Conservation (phyloP, 2,888 invertebrate genomes). For the Troides aeacus region DNA sequence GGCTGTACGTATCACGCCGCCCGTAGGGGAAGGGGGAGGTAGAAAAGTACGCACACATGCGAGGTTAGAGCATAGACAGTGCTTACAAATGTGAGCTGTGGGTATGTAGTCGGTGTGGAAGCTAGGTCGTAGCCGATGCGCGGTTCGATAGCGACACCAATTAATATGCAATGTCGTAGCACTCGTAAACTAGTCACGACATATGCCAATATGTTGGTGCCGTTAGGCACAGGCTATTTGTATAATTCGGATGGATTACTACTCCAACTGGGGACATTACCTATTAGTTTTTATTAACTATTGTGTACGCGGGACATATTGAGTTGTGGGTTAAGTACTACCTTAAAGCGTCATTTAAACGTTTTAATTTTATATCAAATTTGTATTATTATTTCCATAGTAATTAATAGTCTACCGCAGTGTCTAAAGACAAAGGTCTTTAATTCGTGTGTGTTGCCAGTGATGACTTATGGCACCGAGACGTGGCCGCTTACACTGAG, state of each 20-base stretch:
- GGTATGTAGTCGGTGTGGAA: slow-evolving; percentile 48
- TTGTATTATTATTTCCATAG: neutral
- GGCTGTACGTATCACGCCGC: slow-evolving; percentile 29
- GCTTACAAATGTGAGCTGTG: slow-evolving; percentile 35
- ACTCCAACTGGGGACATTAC: slow-evolving; percentile 20
- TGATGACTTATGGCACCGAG: too few species aligned
- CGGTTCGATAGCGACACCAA: slow-evolving; percentile 73
- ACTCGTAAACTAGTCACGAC: slow-evolving; percentile 79
- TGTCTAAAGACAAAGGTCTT: too few species aligned
- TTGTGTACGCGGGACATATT: neutral
- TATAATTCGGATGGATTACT: slow-evolving; percentile 70
- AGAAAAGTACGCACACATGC: slow-evolving; percentile 29
- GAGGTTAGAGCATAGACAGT: slow-evolving; percentile 30
- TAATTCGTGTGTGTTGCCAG: too few species aligned
- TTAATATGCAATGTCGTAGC: slow-evolving; percentile 78
- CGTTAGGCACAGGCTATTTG: slow-evolving; percentile 73
- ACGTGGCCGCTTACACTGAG: too few species aligned
- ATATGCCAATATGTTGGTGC: slow-evolving; percentile 76
- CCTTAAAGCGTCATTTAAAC: neutral
- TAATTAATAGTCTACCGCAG: neutral
- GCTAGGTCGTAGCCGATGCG: slow-evolving; percentile 69
- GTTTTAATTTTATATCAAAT: neutral
- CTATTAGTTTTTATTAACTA: neutral
- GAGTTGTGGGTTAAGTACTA: neutral
- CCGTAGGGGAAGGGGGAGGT: slow-evolving; percentile 17